These are phyloP conservation scores for Nomada goodeniana DNA, from an alignment of 2,888 invertebrate genomes.

Conservation along the genomic window DNA sequence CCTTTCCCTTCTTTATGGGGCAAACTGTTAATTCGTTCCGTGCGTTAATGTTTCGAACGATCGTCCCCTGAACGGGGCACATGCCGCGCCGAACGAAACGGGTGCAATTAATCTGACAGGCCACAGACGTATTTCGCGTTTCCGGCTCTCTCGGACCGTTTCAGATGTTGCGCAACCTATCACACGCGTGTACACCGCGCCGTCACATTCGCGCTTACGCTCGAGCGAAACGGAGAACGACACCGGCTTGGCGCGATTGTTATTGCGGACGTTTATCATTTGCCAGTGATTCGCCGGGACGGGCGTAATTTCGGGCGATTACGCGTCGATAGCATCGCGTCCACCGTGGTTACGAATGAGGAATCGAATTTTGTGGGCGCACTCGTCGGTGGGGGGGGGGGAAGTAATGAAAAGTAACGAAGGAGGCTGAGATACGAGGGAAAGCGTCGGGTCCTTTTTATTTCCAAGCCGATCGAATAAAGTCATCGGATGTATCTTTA, in stretches of 20 bases:
- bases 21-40: slow-evolving; percentile 41
- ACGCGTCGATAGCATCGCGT: background rate
- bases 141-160: slow-evolving; percentile 6
- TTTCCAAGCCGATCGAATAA: too few relatives aligned
- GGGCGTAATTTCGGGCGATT: background rate
- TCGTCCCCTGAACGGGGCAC: slow-evolving; percentile 9
- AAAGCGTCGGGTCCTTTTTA: too few relatives aligned
- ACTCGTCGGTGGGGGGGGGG: background rate
- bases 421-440: too few relatives aligned
- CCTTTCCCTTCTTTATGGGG: slow-evolving; percentile 8
- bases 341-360: background rate
- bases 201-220: background rate
- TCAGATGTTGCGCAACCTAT: slow-evolving; percentile 26
- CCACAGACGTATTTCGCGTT: slow-evolving; percentile 44
- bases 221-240: background rate
- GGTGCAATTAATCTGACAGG: slow-evolving; percentile 55
- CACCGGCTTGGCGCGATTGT: background rate
- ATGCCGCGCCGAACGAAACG: slow-evolving; percentile 41
- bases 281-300: background rate
- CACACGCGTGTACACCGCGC: background rate
- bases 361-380: too few relatives aligned
- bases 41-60: slow-evolving; percentile 33
- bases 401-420: background rate
- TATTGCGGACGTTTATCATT: background rate
- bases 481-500: too few relatives aligned